Evolutionary conservation across 2,797 vertebrate species (phyloP).

Genomic region (Brachymystax lenok): DNA sequence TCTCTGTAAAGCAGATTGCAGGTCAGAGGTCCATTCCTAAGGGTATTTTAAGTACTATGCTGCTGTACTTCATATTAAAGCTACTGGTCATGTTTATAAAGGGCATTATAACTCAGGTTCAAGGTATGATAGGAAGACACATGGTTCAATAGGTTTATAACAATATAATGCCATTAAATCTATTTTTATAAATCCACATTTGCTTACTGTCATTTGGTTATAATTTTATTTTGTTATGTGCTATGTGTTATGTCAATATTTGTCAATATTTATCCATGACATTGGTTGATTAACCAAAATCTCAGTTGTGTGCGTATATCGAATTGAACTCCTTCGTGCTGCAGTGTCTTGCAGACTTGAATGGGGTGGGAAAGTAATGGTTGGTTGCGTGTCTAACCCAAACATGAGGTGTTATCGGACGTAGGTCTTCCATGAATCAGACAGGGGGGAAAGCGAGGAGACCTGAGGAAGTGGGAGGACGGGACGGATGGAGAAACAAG

Average conservation of each 20-base stretch:
- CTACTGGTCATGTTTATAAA: neutral
- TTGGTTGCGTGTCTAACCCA: neutral
- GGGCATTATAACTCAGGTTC: neutral
- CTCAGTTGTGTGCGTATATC: no score
- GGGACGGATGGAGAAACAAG: neutral
- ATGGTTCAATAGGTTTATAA: neutral
- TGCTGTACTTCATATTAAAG: neutral
- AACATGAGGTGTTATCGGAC: neutral
- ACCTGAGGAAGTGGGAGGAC: neutral
- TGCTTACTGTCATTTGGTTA: neutral
- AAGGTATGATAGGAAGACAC: neutral
- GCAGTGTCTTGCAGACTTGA: neutral
- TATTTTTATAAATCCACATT: neutral
- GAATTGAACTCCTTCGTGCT: no score
- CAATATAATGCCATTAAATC: neutral
- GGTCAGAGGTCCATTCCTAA: neutral
- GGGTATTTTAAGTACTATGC: neutral
- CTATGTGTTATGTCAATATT: neutral
- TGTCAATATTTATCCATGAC: no score
- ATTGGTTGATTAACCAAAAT: no score
- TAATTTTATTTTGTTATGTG: neutral
- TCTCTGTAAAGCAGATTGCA: neutral
- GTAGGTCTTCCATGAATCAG: slow-evolving; percentile 1
- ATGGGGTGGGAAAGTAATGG: neutral
- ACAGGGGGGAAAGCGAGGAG: neutral